Base-by-base conservation (phyloP, 2,113 vertebrate genomes). In the Eleginops maclovinus region DNA sequence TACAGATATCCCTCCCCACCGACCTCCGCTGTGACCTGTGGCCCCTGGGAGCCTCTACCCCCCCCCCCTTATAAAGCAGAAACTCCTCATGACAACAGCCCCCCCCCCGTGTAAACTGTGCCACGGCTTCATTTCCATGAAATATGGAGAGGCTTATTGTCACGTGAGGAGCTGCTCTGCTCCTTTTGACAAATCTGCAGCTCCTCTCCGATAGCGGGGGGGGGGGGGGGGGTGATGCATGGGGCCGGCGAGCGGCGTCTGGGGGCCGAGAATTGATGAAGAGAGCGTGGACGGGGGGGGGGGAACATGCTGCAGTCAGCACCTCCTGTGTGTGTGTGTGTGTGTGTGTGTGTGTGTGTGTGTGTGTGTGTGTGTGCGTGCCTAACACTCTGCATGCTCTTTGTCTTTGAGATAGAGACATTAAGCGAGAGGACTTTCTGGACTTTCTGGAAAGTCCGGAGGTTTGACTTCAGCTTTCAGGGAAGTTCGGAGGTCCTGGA, bases 61-160 rank as follows among this genome's bases (percentile, higher is more conserved):
- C 81, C 72, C 44, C 89, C 90, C 73, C 21, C 62, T 76, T 88
- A 81, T 82, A 79, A 82, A 79, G 44, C 58, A 86, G 87, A 92
- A 92, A 88, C 70, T 90, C 81, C 56, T 63, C 53, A 65, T 90
- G 90, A 92, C 91, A 88, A 89, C 72, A 68, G 65, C 36, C n/a
- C 70, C 82, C 19, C 31, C 12, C 55, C 4, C 40, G 83, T 83
- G 91, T 94, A 95, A 93, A 95, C 94, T 95, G 92, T 95, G 95
- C 94, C 95, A 93, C 74, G 86, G 94, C 96, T 98, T 96, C 93
- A 96, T 98, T 97, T 97, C 95, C 94, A 95, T 98, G 97, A 99
- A 96, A 96, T 96, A 98, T 96, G 92, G 94, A 92, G 83, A 84
- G 3, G 73, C 94, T 96, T 96, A 96, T 94, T 96, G 96, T 98